phyloP scores from a whole-genome alignment of 2,888 invertebrate species.

The Lochmaea capreae region DNA sequence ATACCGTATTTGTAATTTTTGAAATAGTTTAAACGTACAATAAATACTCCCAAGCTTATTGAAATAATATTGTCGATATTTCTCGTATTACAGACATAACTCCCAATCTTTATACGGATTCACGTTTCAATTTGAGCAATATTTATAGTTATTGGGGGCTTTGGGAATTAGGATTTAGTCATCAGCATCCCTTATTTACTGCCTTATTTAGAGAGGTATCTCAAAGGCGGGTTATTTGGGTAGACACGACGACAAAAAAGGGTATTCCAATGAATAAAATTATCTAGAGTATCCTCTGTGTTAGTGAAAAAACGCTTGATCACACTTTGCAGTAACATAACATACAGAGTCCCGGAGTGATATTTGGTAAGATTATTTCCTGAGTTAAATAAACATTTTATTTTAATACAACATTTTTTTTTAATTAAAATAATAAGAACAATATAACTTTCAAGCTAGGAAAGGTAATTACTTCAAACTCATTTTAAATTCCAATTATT shows the following conservation, averaged over 20 bases:
- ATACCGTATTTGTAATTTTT: no score
- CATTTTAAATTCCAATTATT: no score
- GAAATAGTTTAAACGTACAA: background rate
- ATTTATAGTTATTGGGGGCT: constrained; percentile 59
- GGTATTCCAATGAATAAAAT: background rate
- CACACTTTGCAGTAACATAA: no score
- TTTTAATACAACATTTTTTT: no score
- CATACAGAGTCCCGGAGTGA: no score
- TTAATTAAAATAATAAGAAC: no score
- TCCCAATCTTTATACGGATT: constrained; percentile 28
- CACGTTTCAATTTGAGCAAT: constrained; percentile 57
- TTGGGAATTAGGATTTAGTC: constrained; percentile 51
- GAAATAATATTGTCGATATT: background rate
- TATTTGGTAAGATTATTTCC: no score
- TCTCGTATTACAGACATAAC: constrained; percentile 4
- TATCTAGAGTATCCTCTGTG: no score
- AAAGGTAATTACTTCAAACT: no score
- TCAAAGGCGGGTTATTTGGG: constrained; percentile 2
- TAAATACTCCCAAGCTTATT: background rate
- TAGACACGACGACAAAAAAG: background rate
- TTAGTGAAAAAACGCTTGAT: no score
- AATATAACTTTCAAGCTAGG: no score
- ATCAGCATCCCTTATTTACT: constrained; percentile 55
- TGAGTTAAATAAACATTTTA: no score
- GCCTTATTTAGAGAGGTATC: constrained; percentile 22